Evolutionary conservation across 2,797 vertebrate species (phyloP).

Genomic region (Diplodus puntazzo): DNA sequence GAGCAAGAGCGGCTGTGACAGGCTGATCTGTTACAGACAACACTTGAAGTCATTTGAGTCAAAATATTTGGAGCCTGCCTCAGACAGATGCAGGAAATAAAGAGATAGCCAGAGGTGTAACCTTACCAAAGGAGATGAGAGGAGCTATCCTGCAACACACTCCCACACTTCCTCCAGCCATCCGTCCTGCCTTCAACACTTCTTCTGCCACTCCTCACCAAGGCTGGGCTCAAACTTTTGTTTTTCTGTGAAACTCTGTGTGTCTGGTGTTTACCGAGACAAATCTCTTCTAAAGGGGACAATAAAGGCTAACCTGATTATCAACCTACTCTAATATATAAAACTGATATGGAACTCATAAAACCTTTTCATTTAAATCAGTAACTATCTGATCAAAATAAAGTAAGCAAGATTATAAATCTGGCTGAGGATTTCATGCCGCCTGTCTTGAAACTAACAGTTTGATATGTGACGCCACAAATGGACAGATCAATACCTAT

Average conservation of each 20-base stretch:
- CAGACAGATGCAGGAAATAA: constrained; percentile 66
- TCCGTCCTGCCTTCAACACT: constrained; percentile 23
- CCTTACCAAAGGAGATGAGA: constrained; percentile 64
- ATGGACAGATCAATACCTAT: neutral
- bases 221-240: neutral
- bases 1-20: constrained; percentile 29
- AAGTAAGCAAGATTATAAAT: neutral
- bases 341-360: too few relatives aligned
- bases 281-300: too few relatives aligned
- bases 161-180: constrained; percentile 59
- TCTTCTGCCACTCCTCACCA: constrained; percentile 10
- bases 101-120: constrained; percentile 69
- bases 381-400: neutral
- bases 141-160: constrained; percentile 68
- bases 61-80: constrained; percentile 64
- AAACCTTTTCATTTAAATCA: neutral
- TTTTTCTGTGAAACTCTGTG: too few relatives aligned
- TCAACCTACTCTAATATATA: too few relatives aligned
- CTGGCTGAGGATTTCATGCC: fast-evolving
- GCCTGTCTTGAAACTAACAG: neutral
- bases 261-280: too few relatives aligned
- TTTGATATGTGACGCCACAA: neutral
- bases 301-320: too few relatives aligned
- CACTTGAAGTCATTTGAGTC: constrained; percentile 48
- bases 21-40: constrained; percentile 46